These are phyloP conservation scores for Selene dorsalis DNA, from an alignment of 2,797 vertebrate genomes.

Conservation along the genomic window DNA sequence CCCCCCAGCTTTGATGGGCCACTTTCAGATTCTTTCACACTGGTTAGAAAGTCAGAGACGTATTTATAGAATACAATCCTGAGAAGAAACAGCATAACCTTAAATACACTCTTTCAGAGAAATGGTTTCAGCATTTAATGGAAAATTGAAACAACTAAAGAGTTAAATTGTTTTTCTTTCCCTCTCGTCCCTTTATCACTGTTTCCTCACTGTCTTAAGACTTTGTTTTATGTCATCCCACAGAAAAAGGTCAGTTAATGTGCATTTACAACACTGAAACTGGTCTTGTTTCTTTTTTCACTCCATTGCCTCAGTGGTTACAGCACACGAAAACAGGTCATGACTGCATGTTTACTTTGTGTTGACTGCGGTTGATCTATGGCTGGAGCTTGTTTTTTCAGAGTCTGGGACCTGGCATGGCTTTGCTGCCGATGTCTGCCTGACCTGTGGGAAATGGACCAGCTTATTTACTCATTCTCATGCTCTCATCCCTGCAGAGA, in stretches of 20 bases:
- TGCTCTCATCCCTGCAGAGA: constrained; percentile 79
- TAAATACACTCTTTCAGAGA: background rate
- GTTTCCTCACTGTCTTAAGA: background rate
- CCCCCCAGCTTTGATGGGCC: no score
- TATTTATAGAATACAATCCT: background rate
- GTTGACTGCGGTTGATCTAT: constrained; percentile 31
- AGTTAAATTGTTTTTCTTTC: background rate
- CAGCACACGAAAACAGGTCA: background rate
- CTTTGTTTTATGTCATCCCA: background rate
- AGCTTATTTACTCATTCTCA: background rate
- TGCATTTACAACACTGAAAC: background rate
- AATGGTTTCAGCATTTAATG: background rate
- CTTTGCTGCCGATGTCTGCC: constrained; percentile 6
- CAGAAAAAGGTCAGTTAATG: background rate
- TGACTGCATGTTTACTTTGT: constrained; percentile 36
- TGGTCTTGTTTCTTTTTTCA: background rate
- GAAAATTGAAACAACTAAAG: background rate
- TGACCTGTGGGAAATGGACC: constrained; percentile 39
- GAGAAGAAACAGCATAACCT: background rate
- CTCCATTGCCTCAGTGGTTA: background rate
- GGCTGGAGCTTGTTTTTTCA: constrained; percentile 44
- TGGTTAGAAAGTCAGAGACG: no score
- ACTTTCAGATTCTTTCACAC: no score
- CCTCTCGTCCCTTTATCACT: background rate
- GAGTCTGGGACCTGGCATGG: constrained; percentile 14